phyloP scores from a whole-genome alignment of 2,797 vertebrate species.

The Myotis vivesi region DNA sequence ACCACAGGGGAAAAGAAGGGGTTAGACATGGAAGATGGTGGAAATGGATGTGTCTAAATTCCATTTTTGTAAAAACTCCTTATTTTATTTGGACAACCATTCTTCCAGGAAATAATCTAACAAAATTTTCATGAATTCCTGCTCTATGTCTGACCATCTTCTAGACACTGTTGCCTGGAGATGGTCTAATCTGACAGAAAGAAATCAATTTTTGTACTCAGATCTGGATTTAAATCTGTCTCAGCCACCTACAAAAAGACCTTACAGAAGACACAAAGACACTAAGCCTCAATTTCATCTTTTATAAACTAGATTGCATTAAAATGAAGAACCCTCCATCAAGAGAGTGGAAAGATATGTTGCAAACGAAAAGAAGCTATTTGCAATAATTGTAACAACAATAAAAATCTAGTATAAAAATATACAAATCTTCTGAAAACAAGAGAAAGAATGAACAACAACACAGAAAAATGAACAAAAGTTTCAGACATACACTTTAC shows the following conservation, averaged over 20 bases:
- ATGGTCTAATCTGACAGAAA: not conserved
- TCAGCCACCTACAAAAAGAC: not conserved
- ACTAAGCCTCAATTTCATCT: not conserved
- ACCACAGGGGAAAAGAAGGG: not conserved
- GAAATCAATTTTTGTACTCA: conserved; percentile 9
- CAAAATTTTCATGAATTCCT: not conserved
- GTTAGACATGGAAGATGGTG: not conserved
- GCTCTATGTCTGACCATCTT: not conserved
- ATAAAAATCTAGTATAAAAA: not conserved
- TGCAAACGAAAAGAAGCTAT: not conserved
- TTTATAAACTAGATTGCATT: not conserved
- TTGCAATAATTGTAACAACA: not conserved
- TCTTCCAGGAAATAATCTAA: not conserved
- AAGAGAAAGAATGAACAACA: not conserved
- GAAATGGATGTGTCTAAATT: conserved; percentile 33
- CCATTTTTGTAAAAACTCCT: not conserved
- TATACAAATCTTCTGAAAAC: not conserved
- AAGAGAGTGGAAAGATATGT: not conserved
- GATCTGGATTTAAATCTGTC: conserved; percentile 32
- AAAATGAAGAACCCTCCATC: not conserved
- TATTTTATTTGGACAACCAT: conserved; percentile 44
- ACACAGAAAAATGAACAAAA: not conserved
- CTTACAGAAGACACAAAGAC: not conserved
- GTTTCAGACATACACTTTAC: not conserved
- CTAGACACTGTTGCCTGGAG: not conserved